Evolutionary conservation across 2,797 vertebrate species (phyloP).

Genomic region (Petrocephalus sullivani): DNA sequence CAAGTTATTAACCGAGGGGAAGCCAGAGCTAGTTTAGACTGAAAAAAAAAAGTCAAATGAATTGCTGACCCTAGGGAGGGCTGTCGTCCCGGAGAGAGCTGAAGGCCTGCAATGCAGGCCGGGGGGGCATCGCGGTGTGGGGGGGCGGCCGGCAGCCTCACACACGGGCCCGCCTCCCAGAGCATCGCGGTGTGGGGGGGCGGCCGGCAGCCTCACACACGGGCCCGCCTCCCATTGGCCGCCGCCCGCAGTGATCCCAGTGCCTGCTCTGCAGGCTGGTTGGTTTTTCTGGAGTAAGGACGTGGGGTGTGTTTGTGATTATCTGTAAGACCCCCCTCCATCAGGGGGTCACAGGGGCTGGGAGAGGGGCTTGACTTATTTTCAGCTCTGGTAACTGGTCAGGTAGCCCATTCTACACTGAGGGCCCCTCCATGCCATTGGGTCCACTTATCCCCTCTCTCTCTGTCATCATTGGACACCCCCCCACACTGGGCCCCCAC

Average conservation of each 20-base stretch:
- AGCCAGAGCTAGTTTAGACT: neutral
- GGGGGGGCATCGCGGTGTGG: too few species aligned
- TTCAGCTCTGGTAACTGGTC: neutral
- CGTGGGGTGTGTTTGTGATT: conserved; percentile 21
- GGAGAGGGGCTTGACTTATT: neutral
- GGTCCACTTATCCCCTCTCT: neutral
- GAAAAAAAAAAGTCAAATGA: neutral
- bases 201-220: too few species aligned
- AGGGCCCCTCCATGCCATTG: neutral
- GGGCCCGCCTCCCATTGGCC: neutral
- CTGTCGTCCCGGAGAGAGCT: neutral
- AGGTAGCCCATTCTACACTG: neutral
- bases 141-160: too few species aligned
- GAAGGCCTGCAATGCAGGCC: neutral
- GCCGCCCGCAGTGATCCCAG: neutral
- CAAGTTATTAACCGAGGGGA: neutral
- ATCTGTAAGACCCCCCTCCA: conserved; percentile 2
- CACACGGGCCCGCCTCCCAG: neutral
- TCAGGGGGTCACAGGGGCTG: neutral
- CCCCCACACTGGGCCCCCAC: too few species aligned
- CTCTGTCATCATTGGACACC: neutral
- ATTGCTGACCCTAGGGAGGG: neutral
- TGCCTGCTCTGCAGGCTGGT: neutral
- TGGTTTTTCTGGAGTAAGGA: neutral
- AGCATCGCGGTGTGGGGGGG: too few species aligned